These are phyloP conservation scores for Scelioninae gen. 1 DNA, from an alignment of 2,888 invertebrate species.

Conservation along the genomic window DNA sequence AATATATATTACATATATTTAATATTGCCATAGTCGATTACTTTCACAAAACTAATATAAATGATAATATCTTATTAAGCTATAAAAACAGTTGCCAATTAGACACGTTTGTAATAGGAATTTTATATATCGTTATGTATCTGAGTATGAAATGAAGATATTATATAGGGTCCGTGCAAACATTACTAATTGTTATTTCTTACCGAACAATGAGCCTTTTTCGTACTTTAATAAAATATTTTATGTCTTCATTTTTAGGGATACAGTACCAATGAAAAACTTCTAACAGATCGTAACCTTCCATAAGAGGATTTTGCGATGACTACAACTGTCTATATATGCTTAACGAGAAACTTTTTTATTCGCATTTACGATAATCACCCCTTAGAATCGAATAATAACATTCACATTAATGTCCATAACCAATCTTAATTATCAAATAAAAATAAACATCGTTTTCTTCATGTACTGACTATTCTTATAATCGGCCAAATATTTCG, in stretches of 20 bases:
- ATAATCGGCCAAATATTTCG: slow-evolving; percentile 49
- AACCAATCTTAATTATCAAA: slow-evolving; percentile 51
- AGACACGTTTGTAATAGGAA: slow-evolving; percentile 35
- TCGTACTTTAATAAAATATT: slow-evolving; percentile 64
- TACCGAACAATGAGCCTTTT: slow-evolving; percentile 20
- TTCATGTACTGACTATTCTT: slow-evolving; percentile 33
- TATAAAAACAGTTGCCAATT: slow-evolving; percentile 27
- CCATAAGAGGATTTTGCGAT: slow-evolving; percentile 61
- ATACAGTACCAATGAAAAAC: slow-evolving; percentile 60
- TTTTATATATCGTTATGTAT: slow-evolving; percentile 54
- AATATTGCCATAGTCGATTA: too few species aligned
- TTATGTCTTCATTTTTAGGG: slow-evolving; percentile 63
- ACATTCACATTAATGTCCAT: slow-evolving; percentile 55
- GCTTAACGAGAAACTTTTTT: slow-evolving; percentile 61
- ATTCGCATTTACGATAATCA: slow-evolving; percentile 39
- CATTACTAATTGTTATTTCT: slow-evolving; percentile 62
- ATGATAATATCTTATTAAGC: too few species aligned
- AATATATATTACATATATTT: too few species aligned
- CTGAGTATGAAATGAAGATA: slow-evolving; percentile 39
- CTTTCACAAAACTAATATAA: too few species aligned
- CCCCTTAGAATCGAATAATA: slow-evolving; percentile 57
- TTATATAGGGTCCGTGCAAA: slow-evolving; percentile 55
- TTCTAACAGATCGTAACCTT: slow-evolving; percentile 58
- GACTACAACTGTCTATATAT: slow-evolving; percentile 62
- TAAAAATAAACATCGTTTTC: slow-evolving; percentile 46